Conservation (phyloP, 2,113 vertebrate species). For the Turnix velox region DNA sequence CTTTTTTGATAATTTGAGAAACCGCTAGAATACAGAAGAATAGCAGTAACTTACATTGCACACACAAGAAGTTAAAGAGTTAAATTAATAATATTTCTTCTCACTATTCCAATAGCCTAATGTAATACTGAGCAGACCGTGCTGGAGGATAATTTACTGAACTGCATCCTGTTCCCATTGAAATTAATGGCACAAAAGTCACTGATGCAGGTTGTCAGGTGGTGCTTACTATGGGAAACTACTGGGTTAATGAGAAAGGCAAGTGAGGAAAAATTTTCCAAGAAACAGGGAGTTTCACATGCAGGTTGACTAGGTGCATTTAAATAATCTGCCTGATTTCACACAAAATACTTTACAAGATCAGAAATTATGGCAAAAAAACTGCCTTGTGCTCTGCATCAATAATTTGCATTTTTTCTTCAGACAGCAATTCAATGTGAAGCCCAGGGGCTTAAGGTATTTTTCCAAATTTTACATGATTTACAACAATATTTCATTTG, state of each 20-base stretch:
- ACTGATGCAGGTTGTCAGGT: background rate
- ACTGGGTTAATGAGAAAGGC: background rate
- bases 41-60: background rate
- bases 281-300: background rate
- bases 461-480: constrained; percentile 21
- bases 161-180: background rate
- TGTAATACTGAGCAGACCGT: background rate
- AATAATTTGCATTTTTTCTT: background rate
- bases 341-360: background rate
- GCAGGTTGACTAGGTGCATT: background rate
- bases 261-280: background rate
- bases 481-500: background rate
- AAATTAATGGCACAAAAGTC: background rate
- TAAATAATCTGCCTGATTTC: background rate
- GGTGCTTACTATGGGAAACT: background rate
- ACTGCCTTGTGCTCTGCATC: background rate
- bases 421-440: background rate
- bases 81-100: background rate
- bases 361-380: background rate
- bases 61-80: background rate
- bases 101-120: background rate
- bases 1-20: background rate
- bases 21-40: background rate
- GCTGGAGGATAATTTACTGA: background rate
- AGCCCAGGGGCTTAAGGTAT: background rate